Base-by-base conservation (phyloP, 2,888 invertebrate species). In the Oscheius sp. region DNA sequence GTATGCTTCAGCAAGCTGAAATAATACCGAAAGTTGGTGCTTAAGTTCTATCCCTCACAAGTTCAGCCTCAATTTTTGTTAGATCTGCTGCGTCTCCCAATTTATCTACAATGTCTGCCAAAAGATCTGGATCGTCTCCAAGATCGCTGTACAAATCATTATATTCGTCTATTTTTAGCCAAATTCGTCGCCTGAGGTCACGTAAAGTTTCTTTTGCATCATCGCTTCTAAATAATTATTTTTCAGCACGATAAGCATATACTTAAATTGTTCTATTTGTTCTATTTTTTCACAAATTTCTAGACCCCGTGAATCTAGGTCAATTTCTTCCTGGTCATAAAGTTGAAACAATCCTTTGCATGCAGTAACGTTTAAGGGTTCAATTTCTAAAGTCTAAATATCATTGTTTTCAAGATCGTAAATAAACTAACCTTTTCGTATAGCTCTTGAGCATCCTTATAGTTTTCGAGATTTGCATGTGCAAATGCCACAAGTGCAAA, bases 271-370 rank as follows among this genome's bases (percentile, higher is more conserved):
- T n/a, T n/a, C n/a, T n/a, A n/a, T n/a, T n/a, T n/a, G n/a, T n/a
- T n/a, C n/a, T 23, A 71, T 71, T 53, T 68, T 74, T 45, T 75
- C 70, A 29, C 72, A 73, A 45, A 70, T 37, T 45, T 63, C 61
- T 2, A 78, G 23, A 6, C 69, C 61, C 23, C 72, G 70, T 15
- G 66, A 39, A 39, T 72, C 74, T 20, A 66, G 45, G 17, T 50
- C 55, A 1, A 58, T 42, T 12, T 57, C 33, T 23, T 69, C 48
- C 2, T 10, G 31, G 45, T 78, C 74, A 29, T 75, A 74, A 23
- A 78, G 42, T 48, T 78, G 74, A 67, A 73, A 78, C 20, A 70
- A 33, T 25, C 75, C 78, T 52, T 72, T 69, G 75, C 78, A 78
- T 12, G 75, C 75, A 33, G 63, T 67, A 23, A 53, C 50, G 20